phyloP scores from a whole-genome alignment of 2,113 vertebrate species.

The Saiga tatarica region DNA sequence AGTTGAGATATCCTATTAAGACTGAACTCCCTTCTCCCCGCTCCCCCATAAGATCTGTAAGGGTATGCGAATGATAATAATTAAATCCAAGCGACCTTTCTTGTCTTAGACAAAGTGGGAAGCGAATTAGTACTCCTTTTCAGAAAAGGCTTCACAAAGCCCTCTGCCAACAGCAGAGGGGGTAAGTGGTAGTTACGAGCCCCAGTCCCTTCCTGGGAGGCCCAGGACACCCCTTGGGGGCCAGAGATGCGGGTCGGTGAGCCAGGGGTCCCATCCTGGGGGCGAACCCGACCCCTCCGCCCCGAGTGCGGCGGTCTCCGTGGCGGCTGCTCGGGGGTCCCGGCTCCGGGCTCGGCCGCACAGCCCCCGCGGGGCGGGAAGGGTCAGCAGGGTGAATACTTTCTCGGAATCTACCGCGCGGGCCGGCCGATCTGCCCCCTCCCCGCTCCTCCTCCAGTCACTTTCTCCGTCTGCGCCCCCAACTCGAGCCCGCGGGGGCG shows the following conservation, averaged over 20 bases:
- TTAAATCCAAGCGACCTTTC: background rate
- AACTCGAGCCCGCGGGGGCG: background rate
- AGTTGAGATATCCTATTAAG: background rate
- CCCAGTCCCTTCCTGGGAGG: background rate
- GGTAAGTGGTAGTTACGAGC: background rate
- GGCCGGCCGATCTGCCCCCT: background rate
- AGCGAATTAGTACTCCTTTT: background rate
- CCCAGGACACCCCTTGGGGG: background rate
- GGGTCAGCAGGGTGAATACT: constrained; percentile 32
- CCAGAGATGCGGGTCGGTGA: background rate
- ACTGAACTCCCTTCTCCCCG: background rate
- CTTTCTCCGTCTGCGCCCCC: background rate
- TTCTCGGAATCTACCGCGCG: background rate
- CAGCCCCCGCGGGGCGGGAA: background rate
- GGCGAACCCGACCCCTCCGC: background rate
- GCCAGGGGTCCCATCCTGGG: background rate
- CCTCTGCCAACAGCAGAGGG: background rate
- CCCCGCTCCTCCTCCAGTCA: background rate
- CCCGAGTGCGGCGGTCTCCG: background rate
- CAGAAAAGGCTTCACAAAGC: background rate
- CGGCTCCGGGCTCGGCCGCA: fast-evolving
- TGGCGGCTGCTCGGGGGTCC: background rate
- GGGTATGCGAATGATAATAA: background rate
- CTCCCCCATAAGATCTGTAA: background rate
- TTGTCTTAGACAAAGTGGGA: background rate